These are phyloP conservation scores for Cheirogaleus major DNA, from an alignment of 2,797 vertebrate genomes.

Conservation along the genomic window DNA sequence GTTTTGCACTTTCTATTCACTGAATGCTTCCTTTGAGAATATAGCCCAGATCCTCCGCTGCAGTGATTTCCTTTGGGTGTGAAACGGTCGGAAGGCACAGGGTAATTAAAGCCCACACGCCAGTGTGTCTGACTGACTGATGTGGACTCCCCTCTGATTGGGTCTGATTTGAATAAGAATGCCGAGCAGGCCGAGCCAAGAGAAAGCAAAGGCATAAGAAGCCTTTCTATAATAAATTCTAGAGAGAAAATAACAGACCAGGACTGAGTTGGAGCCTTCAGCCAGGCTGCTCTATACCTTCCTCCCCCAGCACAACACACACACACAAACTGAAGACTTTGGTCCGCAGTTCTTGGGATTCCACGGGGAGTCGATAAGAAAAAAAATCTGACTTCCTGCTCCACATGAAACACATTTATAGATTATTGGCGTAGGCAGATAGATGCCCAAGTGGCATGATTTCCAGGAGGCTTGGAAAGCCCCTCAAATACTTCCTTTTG, in stretches of 20 bases:
- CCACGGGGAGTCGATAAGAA: not conserved
- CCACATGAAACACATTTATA: not conserved
- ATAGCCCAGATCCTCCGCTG: not conserved
- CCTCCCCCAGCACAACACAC: not conserved
- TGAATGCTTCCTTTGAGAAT: conserved; percentile 24
- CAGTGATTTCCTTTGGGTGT: conserved; percentile 50
- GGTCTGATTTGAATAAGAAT: conserved; percentile 70
- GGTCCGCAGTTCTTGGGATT: not conserved
- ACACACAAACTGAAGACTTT: not conserved
- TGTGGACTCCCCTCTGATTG: conserved; percentile 13
- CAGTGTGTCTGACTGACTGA: conserved; percentile 16
- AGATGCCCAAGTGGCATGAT: not conserved
- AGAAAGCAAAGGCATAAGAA: not conserved
- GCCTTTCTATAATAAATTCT: not conserved
- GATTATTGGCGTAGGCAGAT: not conserved
- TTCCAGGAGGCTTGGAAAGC: not conserved
- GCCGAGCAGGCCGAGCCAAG: not conserved
- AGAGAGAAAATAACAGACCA: not conserved
- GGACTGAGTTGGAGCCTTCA: not conserved
- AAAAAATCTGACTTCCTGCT: not conserved
- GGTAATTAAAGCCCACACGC: conserved; percentile 52
- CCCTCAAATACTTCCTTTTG: not conserved
- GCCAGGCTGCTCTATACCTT: not conserved
- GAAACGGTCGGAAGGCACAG: conserved; percentile 25
- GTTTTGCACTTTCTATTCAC: conserved; percentile 16